Conservation (phyloP, 23 tunicate genomes). For the Phallusia fumigata region DNA sequence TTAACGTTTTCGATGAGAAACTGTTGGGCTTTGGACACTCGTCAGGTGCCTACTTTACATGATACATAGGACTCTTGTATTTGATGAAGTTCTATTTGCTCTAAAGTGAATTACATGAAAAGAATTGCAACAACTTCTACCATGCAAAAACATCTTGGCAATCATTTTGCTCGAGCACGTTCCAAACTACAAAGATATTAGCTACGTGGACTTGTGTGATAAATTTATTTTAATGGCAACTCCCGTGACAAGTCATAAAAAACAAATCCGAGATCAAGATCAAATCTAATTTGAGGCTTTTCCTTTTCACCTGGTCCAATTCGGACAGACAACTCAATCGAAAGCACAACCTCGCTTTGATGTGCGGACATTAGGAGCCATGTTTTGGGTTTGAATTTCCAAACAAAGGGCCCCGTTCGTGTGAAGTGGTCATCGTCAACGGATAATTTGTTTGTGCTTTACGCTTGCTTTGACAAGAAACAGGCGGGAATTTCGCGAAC, state of each 20-base stretch:
- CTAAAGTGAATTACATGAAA: too few relatives aligned
- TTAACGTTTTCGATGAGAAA: too few relatives aligned
- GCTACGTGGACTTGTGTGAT: too few relatives aligned
- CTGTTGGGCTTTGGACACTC: too few relatives aligned
- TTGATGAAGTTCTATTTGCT: too few relatives aligned
- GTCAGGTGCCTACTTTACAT: too few relatives aligned
- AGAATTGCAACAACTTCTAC: too few relatives aligned
- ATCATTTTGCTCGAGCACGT: too few relatives aligned
- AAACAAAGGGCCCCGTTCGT: neutral
- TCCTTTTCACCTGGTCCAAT: slow-evolving; percentile 11
- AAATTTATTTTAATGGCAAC: too few relatives aligned
- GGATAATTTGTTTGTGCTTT: slow-evolving; percentile 7
- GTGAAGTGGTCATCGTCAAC: neutral
- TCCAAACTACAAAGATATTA: too few relatives aligned
- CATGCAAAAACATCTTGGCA: too few relatives aligned
- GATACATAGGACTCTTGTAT: too few relatives aligned
- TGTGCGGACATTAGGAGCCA: neutral
- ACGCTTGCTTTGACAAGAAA: slow-evolving; percentile 8
- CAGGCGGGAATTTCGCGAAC: neutral
- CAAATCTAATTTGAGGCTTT: neutral
- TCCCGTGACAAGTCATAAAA: neutral
- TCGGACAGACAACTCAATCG: neutral
- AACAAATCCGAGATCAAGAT: neutral
- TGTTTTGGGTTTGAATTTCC: neutral
- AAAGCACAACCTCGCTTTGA: neutral